Evolutionary conservation across 2,797 vertebrate species (phyloP), one percentile per base, ranked within the genome.

Genomic region (Chrysocyon brachyurus): DNA sequence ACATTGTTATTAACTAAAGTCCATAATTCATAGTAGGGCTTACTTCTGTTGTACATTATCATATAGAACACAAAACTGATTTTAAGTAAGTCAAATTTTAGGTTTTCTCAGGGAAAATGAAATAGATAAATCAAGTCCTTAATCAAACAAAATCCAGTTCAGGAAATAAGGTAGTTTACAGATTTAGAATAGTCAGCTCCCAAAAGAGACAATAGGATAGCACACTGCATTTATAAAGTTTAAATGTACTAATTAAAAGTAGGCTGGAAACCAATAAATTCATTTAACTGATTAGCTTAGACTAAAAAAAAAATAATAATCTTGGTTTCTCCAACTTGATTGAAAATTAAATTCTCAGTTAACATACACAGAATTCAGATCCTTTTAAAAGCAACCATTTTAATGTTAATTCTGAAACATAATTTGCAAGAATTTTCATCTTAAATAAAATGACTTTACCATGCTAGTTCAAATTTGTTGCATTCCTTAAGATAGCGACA

Each of bases 191-290:
- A 59, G 22, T 64, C 90, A 63, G 75, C 24, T 81, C 4, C 10
- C 31, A 11, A 68, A 78, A 79, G 66, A 90, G 19, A 73, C 5
- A 56, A 31, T 8, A 33, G 26, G 12, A 79, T 78, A 94, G 68
- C 14, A 78, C 1, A 66, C 17, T 90, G 7, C 31, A 59, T 87
- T 70, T 56, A 36, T 33, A 64, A 91, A 49, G 49, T 59, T 88
- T 22, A 95, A 87, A 90, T 57, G 66, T 90, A 90, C 19, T 61
- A 92, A 70, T 92, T 57, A 78, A 85, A 94, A 84, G 4, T 86
- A 92, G 26, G 1, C 52, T 94, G 46, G 33, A 92, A 64, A 9
- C 21, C 86, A 85, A 56, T 49, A 85, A 17, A 31, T 85, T 61
- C 63, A 92, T 66, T 89, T 64, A 93, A 57, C 8, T 24, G 6